Evolutionary conservation across 2,113 vertebrate species (phyloP).

Genomic region (Tenebrosternarchus preto): DNA sequence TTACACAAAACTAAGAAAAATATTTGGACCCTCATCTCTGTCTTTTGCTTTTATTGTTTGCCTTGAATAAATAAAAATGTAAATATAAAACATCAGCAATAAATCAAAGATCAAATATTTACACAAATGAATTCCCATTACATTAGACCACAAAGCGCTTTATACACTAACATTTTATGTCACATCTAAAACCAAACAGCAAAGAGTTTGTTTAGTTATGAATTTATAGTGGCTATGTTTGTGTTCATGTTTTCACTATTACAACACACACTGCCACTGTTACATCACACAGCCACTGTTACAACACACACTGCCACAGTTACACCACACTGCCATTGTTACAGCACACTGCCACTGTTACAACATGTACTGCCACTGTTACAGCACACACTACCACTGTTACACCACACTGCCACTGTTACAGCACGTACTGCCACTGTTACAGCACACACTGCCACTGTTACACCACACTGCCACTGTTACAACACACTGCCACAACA

Average conservation of each 20-base stretch:
- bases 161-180: background rate
- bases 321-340: no score
- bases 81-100: background rate
- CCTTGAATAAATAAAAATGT: background rate
- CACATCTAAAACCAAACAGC: background rate
- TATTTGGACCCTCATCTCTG: background rate
- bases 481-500: no score
- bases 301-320: no score
- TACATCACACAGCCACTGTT: no score
- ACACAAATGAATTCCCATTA: background rate
- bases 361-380: no score
- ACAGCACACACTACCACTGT: no score
- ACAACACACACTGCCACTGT: background rate
- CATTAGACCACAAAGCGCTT: background rate
- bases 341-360: no score
- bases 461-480: no score
- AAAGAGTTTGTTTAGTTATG: background rate
- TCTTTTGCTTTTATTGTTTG: background rate
- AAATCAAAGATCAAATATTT: background rate
- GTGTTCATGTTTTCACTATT: background rate
- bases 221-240: background rate
- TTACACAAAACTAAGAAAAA: constrained; percentile 3
- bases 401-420: no score
- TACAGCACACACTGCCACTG: no score
- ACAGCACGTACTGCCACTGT: no score